Conservation (phyloP, 2,113 vertebrate species). For the Lepus timidus region DNA sequence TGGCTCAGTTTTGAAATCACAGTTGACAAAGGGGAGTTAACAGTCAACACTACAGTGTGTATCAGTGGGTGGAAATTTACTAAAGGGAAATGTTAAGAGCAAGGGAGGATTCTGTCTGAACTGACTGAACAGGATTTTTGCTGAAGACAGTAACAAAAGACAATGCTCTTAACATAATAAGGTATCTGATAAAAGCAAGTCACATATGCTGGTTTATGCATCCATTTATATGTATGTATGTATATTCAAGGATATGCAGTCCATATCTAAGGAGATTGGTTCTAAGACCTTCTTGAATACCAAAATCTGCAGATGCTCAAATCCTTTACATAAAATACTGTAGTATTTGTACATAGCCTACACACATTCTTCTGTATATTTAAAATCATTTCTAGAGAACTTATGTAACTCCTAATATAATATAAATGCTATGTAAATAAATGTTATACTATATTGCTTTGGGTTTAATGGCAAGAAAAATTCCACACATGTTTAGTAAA, state of each 20-base stretch:
- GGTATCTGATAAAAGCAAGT: background rate
- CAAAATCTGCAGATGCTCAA: too few species aligned
- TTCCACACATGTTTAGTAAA: too few species aligned
- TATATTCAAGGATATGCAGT: background rate
- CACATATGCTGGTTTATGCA: background rate
- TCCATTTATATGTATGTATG: background rate
- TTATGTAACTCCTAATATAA: too few species aligned
- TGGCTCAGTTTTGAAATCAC: background rate
- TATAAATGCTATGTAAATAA: too few species aligned
- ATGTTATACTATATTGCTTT: too few species aligned
- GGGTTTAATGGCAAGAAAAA: too few species aligned
- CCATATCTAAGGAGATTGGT: too few species aligned
- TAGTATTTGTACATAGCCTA: too few species aligned
- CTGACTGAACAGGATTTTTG: background rate
- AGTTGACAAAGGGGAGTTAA: background rate
- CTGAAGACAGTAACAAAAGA: background rate
- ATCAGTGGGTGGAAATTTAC: background rate
- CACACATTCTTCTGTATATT: too few species aligned
- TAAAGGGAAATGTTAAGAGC: background rate
- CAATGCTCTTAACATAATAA: background rate
- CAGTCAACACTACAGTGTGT: background rate
- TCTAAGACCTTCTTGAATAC: too few species aligned
- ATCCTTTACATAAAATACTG: too few species aligned
- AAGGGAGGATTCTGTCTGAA: background rate
- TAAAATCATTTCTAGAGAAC: too few species aligned